Conservation (phyloP, 2,888 invertebrate genomes). For the Melanostoma mellinum region DNA sequence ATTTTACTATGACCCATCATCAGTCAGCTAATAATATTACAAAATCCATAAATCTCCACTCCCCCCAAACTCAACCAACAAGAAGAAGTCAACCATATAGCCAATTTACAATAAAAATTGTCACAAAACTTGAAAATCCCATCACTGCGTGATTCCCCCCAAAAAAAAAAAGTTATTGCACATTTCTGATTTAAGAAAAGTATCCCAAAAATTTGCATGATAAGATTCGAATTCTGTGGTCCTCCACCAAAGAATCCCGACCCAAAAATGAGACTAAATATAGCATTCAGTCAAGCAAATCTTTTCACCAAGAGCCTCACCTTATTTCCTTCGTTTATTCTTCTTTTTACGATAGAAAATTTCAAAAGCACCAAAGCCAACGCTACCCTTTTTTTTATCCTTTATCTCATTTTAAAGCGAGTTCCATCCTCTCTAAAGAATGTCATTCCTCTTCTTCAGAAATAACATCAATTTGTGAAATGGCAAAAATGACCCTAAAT, state of each 20-base stretch:
- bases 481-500: constrained; percentile 71
- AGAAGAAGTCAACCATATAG: constrained; percentile 9
- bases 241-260: constrained; percentile 18
- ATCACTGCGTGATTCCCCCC: constrained; percentile 33
- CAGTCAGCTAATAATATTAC: constrained; percentile 30
- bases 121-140: constrained; percentile 62
- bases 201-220: constrained; percentile 63
- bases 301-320: constrained; percentile 31
- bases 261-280: constrained; percentile 29
- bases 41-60: constrained; percentile 46
- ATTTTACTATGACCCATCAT: constrained; percentile 22
- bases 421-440: constrained; percentile 27
- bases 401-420: constrained; percentile 45
- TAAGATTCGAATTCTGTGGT: constrained; percentile 64
- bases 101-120: constrained; percentile 63
- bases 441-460: constrained; percentile 33
- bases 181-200: constrained; percentile 42
- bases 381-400: constrained; percentile 54
- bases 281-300: constrained; percentile 47
- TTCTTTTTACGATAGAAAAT: constrained; percentile 50
- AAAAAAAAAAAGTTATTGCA: constrained; percentile 43
- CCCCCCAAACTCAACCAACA: background rate
- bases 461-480: constrained; percentile 72
- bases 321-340: constrained; percentile 24
- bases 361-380: constrained; percentile 31